Conservation (phyloP, 1,140 invertebrate genomes). For the Zaprionus tsacasi region DNA sequence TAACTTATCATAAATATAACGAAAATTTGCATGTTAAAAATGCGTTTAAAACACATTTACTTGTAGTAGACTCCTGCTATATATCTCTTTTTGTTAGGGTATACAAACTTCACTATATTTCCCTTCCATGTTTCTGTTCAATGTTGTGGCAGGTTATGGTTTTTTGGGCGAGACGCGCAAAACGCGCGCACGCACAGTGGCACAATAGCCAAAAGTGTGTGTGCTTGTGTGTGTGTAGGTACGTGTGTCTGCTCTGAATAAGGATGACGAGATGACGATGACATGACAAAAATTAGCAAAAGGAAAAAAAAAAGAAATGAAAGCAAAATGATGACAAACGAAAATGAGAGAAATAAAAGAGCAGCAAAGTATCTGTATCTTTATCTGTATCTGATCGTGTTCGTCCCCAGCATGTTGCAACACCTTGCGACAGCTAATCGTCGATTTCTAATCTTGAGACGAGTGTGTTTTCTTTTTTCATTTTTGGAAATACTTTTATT, state of each 20-base stretch:
- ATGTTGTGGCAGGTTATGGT: constrained; percentile 77
- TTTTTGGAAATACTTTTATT: constrained; percentile 23
- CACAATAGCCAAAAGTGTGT: constrained; percentile 67
- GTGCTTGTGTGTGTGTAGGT: background rate
- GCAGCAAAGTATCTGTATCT: background rate
- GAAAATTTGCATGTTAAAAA: too few relatives aligned
- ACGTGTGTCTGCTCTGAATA: constrained; percentile 24
- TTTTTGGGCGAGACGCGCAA: constrained; percentile 45
- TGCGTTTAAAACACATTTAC: too few relatives aligned
- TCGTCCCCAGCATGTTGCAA: background rate
- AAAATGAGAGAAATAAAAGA: background rate
- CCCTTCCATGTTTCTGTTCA: constrained; percentile 38
- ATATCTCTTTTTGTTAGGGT: constrained; percentile 14
- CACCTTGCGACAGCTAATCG: constrained; percentile 20
- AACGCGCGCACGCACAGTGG: constrained; percentile 1
- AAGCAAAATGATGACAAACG: constrained; percentile 7
- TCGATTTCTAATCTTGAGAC: constrained; percentile 17
- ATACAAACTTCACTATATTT: constrained; percentile 19
- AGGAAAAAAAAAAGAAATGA: background rate
- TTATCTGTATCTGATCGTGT: background rate
- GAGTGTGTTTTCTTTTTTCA: background rate
- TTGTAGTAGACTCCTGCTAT: too few relatives aligned
- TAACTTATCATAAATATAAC: too few relatives aligned
- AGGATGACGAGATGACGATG: constrained; percentile 45
- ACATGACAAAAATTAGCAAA: constrained; percentile 15